phyloP scores from a whole-genome alignment of 2,113 vertebrate species.

The Oenanthe melanoleuca region DNA sequence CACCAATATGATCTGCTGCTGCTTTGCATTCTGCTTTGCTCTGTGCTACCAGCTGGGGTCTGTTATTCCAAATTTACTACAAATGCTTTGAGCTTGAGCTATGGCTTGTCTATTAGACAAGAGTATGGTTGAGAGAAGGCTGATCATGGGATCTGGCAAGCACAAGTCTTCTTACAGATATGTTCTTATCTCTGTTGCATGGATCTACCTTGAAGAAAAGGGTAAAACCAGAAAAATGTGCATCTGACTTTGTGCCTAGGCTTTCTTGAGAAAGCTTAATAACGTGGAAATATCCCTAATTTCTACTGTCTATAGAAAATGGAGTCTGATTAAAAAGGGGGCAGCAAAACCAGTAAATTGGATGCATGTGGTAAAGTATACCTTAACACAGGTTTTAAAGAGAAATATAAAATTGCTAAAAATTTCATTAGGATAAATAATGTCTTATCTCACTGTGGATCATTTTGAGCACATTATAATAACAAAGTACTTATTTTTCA shows the following conservation, averaged over 20 bases:
- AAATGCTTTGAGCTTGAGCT: not conserved
- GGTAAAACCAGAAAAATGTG: not conserved
- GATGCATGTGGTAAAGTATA: not conserved
- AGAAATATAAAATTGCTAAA: not conserved
- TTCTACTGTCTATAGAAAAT: not conserved
- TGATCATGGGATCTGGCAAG: not conserved
- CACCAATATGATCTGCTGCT: not conserved
- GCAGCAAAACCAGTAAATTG: not conserved
- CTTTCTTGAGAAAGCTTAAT: not conserved
- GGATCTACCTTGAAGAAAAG: not conserved
- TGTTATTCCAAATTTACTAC: not conserved
- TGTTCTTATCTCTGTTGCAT: not conserved
- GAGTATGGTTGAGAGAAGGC: not conserved
- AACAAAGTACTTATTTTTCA: slow-evolving; percentile 33
- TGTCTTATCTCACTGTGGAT: not conserved
- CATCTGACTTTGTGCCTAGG: not conserved
- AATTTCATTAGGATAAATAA: slow-evolving; percentile 44
- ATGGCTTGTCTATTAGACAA: not conserved
- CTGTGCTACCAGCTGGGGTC: not conserved
- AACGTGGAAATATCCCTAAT: not conserved
- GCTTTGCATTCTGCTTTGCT: not conserved
- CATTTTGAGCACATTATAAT: slow-evolving; percentile 26
- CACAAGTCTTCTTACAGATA: not conserved
- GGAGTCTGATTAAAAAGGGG: not conserved
- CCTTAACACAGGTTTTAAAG: not conserved